Conservation (phyloP, 2,113 vertebrate species). For the Casuarius casuarius region DNA sequence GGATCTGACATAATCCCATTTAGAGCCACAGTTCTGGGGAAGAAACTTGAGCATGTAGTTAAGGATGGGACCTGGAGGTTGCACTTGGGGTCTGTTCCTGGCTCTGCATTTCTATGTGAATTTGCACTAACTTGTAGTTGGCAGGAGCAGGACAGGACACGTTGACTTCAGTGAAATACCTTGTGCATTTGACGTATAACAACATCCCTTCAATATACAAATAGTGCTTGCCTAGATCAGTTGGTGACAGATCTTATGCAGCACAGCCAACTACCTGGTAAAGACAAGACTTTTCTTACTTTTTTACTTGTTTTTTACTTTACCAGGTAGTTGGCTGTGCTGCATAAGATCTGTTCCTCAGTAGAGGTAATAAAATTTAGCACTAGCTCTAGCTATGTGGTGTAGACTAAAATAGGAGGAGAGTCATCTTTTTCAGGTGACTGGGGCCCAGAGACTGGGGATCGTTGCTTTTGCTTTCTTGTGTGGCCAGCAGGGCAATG, state of each 20-base stretch:
- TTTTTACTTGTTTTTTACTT: neutral
- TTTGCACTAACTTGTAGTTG: neutral
- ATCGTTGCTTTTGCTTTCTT: neutral
- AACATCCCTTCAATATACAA: neutral
- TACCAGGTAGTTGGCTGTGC: neutral
- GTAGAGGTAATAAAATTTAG: neutral
- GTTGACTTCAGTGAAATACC: neutral
- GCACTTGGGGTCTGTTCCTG: neutral
- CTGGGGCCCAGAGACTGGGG: neutral
- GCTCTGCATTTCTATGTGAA: neutral
- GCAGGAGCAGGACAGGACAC: constrained; percentile 29
- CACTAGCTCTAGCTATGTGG: neutral
- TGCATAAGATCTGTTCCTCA: neutral
- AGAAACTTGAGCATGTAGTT: constrained; percentile 52
- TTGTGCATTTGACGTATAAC: constrained; percentile 13
- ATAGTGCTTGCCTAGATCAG: neutral
- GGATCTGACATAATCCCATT: constrained; percentile 34
- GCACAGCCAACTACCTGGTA: neutral
- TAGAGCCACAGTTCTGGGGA: neutral
- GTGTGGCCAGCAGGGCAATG: neutral
- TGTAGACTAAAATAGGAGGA: neutral
- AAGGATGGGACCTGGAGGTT: constrained; percentile 34
- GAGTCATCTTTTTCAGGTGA: neutral
- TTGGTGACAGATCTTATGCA: neutral
- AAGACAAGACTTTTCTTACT: neutral